Base-by-base conservation (phyloP, 2,797 vertebrate genomes). In the Myoxocephalus aenaeus region DNA sequence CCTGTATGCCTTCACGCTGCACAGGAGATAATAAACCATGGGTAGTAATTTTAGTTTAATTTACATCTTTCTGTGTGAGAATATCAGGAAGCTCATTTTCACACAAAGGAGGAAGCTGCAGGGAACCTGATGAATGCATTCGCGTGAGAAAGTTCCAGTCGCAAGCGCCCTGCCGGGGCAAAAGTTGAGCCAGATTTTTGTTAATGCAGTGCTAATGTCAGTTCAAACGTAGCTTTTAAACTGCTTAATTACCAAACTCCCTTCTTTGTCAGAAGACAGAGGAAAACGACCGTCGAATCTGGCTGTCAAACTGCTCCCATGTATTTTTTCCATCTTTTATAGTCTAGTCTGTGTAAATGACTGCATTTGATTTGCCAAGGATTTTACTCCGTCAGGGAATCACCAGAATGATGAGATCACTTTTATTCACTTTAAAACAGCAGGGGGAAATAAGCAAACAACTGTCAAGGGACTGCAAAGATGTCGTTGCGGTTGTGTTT, bases 81-180 rank as follows among this genome's bases (percentile, higher is more conserved):
- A 80, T 73, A 70, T 81, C 57, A 79, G 66, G 61, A 63, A 79
- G 65, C 75, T 92, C 56, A 82, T 89, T 32, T 91, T 81, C 67
- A 73, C 79, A 64, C 77, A 80, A 90, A 84, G 80, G 84, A 90
- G 90, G 93, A 94, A 93, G 88, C 90, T 93, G 91, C 84, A 61
- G 66, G 56, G 53, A 79, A 86, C 70, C 90, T 86, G 93, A 94
- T 93, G 4, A 87, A 91, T 87, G 76, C 59, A 32, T 85, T 85
- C 1, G 85, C 38, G 71, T 91, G 92, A 91, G 87, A 93, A 92
- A 77, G 69, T 46, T 73, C n/a, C 48, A 83, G 66, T 59, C 25
- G 0, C 40, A 15, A 68, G 68, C 2, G 7, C 58, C 18, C 12
- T 69, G 54, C 46, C 44, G 29, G n/a, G 14, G 20, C 36, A 29